Evolutionary conservation across 2,888 invertebrate genomes (phyloP), one percentile per base, ranked within the genome.

Genomic region (Drosophila pseudotakahashii): DNA sequence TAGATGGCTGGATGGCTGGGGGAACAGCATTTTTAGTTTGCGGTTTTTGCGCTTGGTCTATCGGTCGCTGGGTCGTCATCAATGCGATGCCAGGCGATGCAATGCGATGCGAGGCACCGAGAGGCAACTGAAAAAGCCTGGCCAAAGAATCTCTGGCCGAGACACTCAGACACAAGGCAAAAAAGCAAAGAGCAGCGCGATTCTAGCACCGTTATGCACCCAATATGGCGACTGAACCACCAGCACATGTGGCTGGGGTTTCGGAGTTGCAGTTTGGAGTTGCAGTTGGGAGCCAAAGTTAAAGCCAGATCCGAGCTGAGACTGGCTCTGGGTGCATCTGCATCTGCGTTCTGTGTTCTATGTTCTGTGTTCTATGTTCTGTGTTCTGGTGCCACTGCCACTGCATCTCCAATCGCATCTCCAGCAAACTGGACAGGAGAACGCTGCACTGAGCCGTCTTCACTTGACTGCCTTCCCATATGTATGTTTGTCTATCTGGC

Each of bases 151-250:
- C 61, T 48, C 61, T 47, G 61, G 61, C 53, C 45, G 59, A 61
- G 23, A 47, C 7, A 63, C 45, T 57, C 57, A 44, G 39, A 68
- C 73, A 62, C 54, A 58, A 67, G 44, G 41, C 44, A 64, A 61
- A 69, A 79, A 76, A 82, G 77, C 77, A 83, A 42, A 83, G 78
- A 82, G 77, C 77, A 83, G 77, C 88, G 81, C 88, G 86, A 79
- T 89, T 81, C 81, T 88, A 81, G 86, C 89, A 88, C 87, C 89
- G 87, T 89, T 89, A 88, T 83, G 86, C 78, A 83, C 89, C 89
- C 87, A 88, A 88, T 88, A 88, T 89, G 89, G 87, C 81, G 75
- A 76, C 75, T 73, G 76, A 60, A 57, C 59, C 59, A 41, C 41
- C 59, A 42, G 47, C 62, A 61, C 42, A 42, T 42, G 42, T 42